These are phyloP conservation scores for Eurois occulta DNA, from an alignment of 2,888 invertebrate species.

Conservation along the genomic window DNA sequence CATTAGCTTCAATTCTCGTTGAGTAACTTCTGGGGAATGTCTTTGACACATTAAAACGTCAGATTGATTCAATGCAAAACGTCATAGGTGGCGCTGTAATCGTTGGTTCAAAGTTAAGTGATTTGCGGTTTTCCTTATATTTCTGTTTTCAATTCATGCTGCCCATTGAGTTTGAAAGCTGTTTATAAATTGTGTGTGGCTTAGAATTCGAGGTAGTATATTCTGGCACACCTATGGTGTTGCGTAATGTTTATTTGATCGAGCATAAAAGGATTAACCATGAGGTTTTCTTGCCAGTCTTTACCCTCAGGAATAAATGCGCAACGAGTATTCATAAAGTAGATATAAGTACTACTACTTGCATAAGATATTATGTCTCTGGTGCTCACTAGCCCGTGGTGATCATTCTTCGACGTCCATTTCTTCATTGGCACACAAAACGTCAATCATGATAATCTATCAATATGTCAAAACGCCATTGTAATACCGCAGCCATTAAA, in stretches of 20 bases:
- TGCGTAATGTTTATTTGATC: constrained; percentile 24
- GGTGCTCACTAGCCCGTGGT: not conserved
- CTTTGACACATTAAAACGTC: constrained; percentile 50
- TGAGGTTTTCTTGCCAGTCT: constrained; percentile 1
- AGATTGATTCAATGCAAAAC: constrained; percentile 26
- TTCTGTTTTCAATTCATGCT: constrained; percentile 47
- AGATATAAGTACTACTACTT: not conserved
- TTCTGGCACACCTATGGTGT: constrained; percentile 41
- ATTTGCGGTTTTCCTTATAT: constrained; percentile 59
- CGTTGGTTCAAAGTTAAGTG: constrained; percentile 31
- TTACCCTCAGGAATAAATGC: not conserved
- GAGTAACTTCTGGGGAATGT: constrained; percentile 48
- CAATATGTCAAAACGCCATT: constrained; percentile 44
- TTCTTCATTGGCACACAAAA: constrained; percentile 32
- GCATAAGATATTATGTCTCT: not conserved
- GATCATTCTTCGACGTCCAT: constrained; percentile 28
- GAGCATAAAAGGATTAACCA: not conserved
- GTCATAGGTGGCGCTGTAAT: constrained; percentile 45
- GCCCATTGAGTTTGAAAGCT: constrained; percentile 36
- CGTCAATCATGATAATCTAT: constrained; percentile 43
- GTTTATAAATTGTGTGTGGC: constrained; percentile 36
- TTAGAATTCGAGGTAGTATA: constrained; percentile 36
- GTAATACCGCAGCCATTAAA: constrained; percentile 42
- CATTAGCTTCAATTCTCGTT: constrained; percentile 29
- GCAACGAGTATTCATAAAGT: not conserved